Percentiles rank a stretch among this genome's conserved stretches.
phyloP scores from a whole-genome alignment of 2,113 vertebrate genomes.

The Hepsetus odoe region DNA sequence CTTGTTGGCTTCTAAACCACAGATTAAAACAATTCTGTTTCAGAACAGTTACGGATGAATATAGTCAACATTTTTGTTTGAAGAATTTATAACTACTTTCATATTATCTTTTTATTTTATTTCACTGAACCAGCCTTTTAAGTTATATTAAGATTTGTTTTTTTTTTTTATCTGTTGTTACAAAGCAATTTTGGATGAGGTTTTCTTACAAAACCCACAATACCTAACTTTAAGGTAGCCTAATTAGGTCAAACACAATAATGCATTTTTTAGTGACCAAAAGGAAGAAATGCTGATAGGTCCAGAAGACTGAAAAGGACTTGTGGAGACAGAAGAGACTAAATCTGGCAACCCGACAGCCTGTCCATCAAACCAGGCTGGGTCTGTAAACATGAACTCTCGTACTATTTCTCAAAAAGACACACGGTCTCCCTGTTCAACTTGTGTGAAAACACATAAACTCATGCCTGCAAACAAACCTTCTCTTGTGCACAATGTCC shows the following conservation, averaged over 20 bases:
- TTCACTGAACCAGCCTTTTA: too few species aligned
- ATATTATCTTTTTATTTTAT: too few species aligned
- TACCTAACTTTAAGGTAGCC: too few species aligned
- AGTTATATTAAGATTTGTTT: too few species aligned
- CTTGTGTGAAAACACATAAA: not conserved
- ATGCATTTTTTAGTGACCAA: constrained; percentile 6
- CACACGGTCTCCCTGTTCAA: not conserved
- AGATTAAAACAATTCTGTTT: too few species aligned
- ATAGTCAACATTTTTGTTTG: too few species aligned
- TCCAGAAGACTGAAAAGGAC: not conserved
- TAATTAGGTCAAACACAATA: not conserved
- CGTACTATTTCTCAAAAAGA: not conserved
- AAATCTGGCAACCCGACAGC: not conserved
- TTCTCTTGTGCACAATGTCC: constrained; percentile 87
- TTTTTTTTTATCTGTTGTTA: too few species aligned
- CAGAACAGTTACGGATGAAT: too few species aligned
- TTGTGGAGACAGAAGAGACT: not conserved
- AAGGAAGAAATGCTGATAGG: not conserved
- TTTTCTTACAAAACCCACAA: too few species aligned
- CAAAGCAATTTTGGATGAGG: too few species aligned
- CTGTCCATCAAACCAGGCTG: not conserved
- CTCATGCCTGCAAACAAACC: constrained; percentile 68
- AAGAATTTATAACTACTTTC: too few species aligned
- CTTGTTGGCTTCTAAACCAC: too few species aligned
- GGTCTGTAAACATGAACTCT: not conserved